These are phyloP conservation scores for Euglossa dilemma DNA, from an alignment of 1,140 invertebrate genomes.

Conservation along the genomic window DNA sequence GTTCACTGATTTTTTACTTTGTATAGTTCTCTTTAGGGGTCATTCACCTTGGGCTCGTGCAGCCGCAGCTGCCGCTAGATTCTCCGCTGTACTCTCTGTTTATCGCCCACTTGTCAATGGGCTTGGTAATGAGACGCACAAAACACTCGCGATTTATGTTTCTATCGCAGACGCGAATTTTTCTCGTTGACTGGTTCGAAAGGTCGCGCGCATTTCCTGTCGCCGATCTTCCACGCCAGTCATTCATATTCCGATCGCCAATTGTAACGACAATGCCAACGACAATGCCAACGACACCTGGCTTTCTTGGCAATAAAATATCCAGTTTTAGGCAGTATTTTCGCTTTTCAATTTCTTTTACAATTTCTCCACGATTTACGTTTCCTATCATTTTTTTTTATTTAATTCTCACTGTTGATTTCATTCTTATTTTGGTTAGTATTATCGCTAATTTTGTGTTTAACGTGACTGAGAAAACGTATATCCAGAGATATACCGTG, in stretches of 20 bases:
- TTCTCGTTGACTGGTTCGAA: constrained; percentile 32
- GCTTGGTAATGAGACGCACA: constrained; percentile 43
- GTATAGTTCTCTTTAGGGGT: constrained; percentile 43
- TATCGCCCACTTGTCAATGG: constrained; percentile 56
- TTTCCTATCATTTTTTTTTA: no score
- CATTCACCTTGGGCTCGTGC: constrained; percentile 46
- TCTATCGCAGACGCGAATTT: constrained; percentile 39
- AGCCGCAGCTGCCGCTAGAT: constrained; percentile 42
- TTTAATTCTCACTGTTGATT: no score
- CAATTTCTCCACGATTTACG: no score
- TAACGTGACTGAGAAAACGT: no score
- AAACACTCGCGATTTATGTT: constrained; percentile 46
- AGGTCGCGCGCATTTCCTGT: constrained; percentile 29
- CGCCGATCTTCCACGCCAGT: neutral
- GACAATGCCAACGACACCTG: neutral
- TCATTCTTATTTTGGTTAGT: no score
- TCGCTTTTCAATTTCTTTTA: neutral
- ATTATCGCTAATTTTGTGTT: no score
- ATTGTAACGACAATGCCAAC: neutral
- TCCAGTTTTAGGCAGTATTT: neutral
- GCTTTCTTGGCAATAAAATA: neutral
- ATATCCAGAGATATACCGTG: no score
- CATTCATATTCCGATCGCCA: neutral
- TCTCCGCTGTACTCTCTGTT: constrained; percentile 44
- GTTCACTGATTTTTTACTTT: constrained; percentile 34